A percentile compares a stretch with the other conserved stretches of the same genome.
phyloP scores from a whole-genome alignment of 1,140 invertebrate genomes.

The Linepithema humile region DNA sequence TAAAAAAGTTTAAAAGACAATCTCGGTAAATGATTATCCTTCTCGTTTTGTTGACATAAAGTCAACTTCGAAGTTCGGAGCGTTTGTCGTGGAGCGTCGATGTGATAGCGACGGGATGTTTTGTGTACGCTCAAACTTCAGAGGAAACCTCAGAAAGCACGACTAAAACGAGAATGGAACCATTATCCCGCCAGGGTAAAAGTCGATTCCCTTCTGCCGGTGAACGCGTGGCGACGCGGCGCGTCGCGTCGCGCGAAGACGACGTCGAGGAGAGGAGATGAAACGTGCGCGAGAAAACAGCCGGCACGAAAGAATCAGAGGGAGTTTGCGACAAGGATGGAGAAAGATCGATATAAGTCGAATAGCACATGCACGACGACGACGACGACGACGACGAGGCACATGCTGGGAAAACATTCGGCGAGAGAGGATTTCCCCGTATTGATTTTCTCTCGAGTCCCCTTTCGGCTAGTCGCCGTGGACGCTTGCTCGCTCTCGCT shows the following conservation, averaged over 20 bases:
- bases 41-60: neutral
- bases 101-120: neutral
- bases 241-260: neutral
- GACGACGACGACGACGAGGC: constrained; percentile 3
- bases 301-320: neutral
- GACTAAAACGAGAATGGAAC: neutral
- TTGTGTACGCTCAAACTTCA: neutral
- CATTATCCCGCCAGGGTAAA: neutral
- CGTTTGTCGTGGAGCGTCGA: neutral
- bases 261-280: neutral
- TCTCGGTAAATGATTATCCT: neutral
- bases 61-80: neutral
- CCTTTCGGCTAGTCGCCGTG: constrained; percentile 48
- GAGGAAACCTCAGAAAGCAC: neutral
- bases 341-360: constrained; percentile 63
- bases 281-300: constrained; percentile 43
- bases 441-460: constrained; percentile 74
- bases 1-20: neutral
- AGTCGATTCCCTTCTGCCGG: neutral
- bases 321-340: neutral
- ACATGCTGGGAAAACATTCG: constrained; percentile 61
- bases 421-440: constrained; percentile 69
- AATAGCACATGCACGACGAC: constrained; percentile 54
- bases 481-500: constrained; percentile 37
- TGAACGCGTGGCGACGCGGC: neutral